Conservation (phyloP, 35 echinoderm and acorn worm species). For the Apostichopus japonicus region DNA sequence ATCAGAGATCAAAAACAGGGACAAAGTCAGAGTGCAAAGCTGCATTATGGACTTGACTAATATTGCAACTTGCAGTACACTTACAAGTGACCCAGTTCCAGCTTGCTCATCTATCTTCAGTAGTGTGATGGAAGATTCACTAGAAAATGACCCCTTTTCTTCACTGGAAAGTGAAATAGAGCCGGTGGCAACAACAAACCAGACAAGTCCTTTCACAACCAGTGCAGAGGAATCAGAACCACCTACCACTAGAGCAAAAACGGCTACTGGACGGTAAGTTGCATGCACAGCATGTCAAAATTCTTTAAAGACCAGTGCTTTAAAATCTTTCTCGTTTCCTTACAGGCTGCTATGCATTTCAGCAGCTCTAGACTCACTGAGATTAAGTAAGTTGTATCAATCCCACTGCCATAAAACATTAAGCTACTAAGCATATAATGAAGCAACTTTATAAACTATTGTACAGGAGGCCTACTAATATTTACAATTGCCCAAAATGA, state of each 20-base stretch:
- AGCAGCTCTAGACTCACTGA: not conserved
- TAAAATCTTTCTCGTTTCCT: not conserved
- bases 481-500: too few species aligned
- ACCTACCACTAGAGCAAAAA: too few species aligned
- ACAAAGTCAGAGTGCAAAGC: conserved; percentile 27
- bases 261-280: too few species aligned
- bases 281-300: too few species aligned
- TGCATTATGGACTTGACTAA: not conserved
- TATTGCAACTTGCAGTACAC: not conserved
- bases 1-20: not conserved
- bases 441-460: too few species aligned
- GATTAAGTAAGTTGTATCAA: not conserved
- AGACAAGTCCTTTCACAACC: conserved; percentile 1
- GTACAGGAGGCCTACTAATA: too few species aligned
- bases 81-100: not conserved
- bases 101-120: not conserved
- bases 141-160: not conserved
- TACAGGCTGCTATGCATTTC: not conserved
- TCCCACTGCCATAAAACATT: not conserved
- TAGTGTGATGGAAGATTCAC: not conserved
- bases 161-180: not conserved
- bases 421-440: too few species aligned
- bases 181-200: not conserved
- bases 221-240: not conserved
- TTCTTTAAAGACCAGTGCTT: too few species aligned